phyloP scores from a whole-genome alignment of 2,888 invertebrate species.

The Aproaerema taeniolella region DNA sequence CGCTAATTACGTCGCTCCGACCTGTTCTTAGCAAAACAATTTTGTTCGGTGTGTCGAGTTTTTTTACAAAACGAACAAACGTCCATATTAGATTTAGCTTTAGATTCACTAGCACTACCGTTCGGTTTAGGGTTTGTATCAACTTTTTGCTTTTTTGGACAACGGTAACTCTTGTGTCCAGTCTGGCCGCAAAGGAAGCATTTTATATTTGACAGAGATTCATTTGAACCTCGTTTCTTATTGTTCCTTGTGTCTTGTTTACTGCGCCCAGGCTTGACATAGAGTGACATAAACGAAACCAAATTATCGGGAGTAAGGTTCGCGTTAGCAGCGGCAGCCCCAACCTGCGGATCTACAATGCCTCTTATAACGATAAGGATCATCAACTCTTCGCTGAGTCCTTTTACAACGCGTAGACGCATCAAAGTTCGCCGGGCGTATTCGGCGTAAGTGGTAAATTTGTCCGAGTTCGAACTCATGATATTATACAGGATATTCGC shows the following conservation, averaged over 20 bases:
- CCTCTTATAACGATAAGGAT: constrained; percentile 16
- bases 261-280: constrained; percentile 10
- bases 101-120: background rate
- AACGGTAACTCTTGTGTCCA: constrained; percentile 5
- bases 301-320: constrained; percentile 12
- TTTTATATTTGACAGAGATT: background rate
- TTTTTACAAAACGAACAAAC: constrained; percentile 2
- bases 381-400: constrained; percentile 18
- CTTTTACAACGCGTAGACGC: constrained; percentile 17
- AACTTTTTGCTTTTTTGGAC: background rate
- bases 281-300: constrained; percentile 15
- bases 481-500: constrained; percentile 19
- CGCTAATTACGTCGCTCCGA: background rate
- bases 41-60: background rate
- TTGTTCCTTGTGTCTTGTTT: background rate
- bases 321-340: constrained; percentile 17
- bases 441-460: constrained; percentile 20
- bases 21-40: background rate
- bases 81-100: background rate
- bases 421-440: constrained; percentile 20
- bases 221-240: background rate
- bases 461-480: constrained; percentile 19
- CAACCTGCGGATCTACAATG: constrained; percentile 14
- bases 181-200: constrained; percentile 8
- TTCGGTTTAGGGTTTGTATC: background rate